Evolutionary conservation across 2,888 invertebrate species (phyloP).

Genomic region (Patella ulyssiponensis): DNA sequence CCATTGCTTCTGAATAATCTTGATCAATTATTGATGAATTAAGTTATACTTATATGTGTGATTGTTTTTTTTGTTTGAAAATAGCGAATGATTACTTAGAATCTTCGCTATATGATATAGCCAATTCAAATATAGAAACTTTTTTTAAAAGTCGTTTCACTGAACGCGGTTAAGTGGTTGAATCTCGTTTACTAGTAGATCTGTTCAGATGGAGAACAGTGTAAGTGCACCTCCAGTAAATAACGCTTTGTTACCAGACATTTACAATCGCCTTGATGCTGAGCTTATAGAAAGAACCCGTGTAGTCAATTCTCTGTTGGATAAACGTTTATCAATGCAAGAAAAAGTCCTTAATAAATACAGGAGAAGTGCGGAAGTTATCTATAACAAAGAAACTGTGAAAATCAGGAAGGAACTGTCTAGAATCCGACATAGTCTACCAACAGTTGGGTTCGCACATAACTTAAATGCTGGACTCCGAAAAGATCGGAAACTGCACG

Average conservation of each 20-base stretch:
- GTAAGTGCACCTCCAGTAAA: conserved; percentile 52
- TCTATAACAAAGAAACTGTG: conserved; percentile 39
- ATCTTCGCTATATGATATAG: too few relatives aligned
- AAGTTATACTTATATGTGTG: too few relatives aligned
- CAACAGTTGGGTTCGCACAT: conserved; percentile 40
- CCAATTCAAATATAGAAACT: too few relatives aligned
- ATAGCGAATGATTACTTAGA: too few relatives aligned
- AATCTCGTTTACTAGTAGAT: too few relatives aligned
- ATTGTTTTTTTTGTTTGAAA: too few relatives aligned
- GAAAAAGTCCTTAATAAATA: conserved; percentile 53
- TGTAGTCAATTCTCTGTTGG: conserved; percentile 53
- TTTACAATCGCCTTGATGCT: conserved; percentile 59
- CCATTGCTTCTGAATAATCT: too few relatives aligned
- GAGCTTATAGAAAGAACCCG: conserved; percentile 55
- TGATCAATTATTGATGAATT: too few relatives aligned
- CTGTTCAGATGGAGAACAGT: background rate
- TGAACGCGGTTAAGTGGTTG: too few relatives aligned
- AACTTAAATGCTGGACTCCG: conserved; percentile 41
- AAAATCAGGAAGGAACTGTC: conserved; percentile 45
- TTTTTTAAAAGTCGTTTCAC: too few relatives aligned
- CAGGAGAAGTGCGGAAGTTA: conserved; percentile 18
- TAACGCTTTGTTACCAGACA: conserved; percentile 58
- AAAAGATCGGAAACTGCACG: conserved; percentile 42
- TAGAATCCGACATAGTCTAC: conserved; percentile 47
- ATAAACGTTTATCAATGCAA: conserved; percentile 45